Evolutionary conservation across 2,888 invertebrate genomes (phyloP).

Genomic region (Tricholauxania praeusta): DNA sequence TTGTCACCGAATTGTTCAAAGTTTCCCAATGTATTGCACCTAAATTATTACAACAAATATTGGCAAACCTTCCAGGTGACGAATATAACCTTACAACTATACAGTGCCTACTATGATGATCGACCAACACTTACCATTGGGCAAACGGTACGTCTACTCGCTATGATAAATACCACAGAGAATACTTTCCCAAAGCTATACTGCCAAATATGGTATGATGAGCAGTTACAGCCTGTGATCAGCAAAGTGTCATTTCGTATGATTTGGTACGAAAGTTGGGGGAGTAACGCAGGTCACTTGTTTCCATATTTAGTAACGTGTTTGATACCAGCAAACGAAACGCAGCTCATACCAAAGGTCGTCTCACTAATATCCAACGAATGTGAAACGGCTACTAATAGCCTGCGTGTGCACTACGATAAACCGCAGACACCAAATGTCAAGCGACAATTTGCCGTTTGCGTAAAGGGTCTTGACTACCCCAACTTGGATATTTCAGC

Average conservation of each 20-base stretch:
- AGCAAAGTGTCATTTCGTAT: slow-evolving; percentile 86
- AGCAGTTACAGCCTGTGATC: slow-evolving; percentile 79
- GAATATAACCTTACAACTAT: slow-evolving; percentile 87
- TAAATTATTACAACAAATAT: slow-evolving; percentile 92
- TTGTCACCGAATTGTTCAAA: slow-evolving; percentile 78
- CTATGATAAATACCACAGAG: slow-evolving; percentile 88
- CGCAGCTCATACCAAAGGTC: slow-evolving; percentile 59
- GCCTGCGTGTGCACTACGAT: slow-evolving; percentile 83
- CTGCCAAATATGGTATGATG: slow-evolving; percentile 90
- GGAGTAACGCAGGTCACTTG: slow-evolving; percentile 84
- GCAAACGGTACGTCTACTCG: slow-evolving; percentile 83
- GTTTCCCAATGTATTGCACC: slow-evolving; percentile 85
- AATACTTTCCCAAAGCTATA: slow-evolving; percentile 71
- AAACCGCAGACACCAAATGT: slow-evolving; percentile 67
- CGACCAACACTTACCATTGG: slow-evolving; percentile 77
- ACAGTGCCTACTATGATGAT: slow-evolving; percentile 88
- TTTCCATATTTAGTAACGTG: slow-evolving; percentile 91
- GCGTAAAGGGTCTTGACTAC: slow-evolving; percentile 93
- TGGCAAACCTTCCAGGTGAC: slow-evolving; percentile 86
- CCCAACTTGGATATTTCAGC: slow-evolving; percentile 89
- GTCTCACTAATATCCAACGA: slow-evolving; percentile 84
- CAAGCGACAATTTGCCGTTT: slow-evolving; percentile 80
- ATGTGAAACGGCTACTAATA: slow-evolving; percentile 86
- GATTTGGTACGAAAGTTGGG: slow-evolving; percentile 92
- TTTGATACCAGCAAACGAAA: slow-evolving; percentile 76